Evolutionary conservation across 2,888 invertebrate species (phyloP).

Genomic region (Thysanoteuthis rhombus): DNA sequence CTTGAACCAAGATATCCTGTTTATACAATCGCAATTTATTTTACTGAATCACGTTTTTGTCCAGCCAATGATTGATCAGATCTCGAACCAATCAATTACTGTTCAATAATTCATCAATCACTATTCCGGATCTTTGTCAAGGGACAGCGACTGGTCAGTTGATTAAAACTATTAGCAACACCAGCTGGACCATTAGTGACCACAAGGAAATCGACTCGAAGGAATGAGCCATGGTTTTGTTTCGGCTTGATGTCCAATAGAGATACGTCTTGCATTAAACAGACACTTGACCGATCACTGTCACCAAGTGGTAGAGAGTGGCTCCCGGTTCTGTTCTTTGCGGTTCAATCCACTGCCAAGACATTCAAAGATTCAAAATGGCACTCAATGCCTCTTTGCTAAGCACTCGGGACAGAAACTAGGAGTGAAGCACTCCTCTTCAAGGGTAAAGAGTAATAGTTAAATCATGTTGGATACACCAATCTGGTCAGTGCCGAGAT

Average conservation of each 20-base stretch:
- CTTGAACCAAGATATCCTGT: background rate
- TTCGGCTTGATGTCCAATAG: background rate
- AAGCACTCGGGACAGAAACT: no score
- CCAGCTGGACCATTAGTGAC: constrained; percentile 12
- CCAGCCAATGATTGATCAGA: background rate
- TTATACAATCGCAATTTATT: background rate
- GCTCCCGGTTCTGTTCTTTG: no score
- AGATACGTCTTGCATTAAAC: background rate
- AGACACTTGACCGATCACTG: no score
- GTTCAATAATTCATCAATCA: constrained; percentile 12
- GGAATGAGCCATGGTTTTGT: background rate
- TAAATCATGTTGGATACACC: no score
- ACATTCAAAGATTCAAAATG: no score
- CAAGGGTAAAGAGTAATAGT: no score
- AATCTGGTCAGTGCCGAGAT: no score
- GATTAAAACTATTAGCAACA: constrained; percentile 12
- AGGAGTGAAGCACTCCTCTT: no score
- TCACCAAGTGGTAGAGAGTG: no score
- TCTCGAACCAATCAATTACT: background rate
- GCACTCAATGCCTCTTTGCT: no score
- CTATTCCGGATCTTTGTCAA: background rate
- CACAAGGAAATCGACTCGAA: background rate
- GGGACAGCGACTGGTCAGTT: background rate
- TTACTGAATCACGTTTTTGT: background rate
- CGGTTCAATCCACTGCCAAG: no score